Percentiles rank a stretch among this genome's conserved stretches.
These are phyloP conservation scores for Masnerella sp. DNA, from an alignment of 2,888 invertebrate genomes.

Conservation along the genomic window DNA sequence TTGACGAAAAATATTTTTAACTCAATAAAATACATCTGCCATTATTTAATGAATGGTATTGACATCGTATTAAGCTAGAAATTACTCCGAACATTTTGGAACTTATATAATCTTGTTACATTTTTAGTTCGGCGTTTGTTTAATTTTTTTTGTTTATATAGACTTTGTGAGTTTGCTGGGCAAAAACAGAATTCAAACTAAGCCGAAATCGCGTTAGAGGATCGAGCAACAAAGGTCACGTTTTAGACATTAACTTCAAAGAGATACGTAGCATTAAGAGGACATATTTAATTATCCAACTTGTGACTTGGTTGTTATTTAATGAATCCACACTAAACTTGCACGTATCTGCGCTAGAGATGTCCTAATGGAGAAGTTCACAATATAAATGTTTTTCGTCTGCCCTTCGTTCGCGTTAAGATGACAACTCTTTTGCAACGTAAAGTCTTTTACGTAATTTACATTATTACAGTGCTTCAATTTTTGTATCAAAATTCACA, in stretches of 20 bases:
- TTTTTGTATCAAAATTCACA: too few relatives aligned
- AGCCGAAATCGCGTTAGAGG: conserved; percentile 24
- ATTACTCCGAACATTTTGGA: too few relatives aligned
- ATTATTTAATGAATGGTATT: too few relatives aligned
- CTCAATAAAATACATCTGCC: background rate
- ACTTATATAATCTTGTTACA: too few relatives aligned
- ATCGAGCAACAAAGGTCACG: conserved; percentile 41
- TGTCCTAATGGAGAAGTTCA: conserved; percentile 20
- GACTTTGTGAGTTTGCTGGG: background rate
- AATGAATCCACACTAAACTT: conserved; percentile 22
- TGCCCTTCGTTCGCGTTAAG: too few relatives aligned
- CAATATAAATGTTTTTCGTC: conserved; percentile 22
- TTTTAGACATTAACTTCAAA: conserved; percentile 43
- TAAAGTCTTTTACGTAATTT: too few relatives aligned
- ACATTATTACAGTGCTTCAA: too few relatives aligned
- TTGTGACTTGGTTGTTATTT: conserved; percentile 33
- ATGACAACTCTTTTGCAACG: too few relatives aligned
- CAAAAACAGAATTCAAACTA: conserved; percentile 25
- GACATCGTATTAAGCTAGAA: too few relatives aligned
- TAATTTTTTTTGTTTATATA: background rate
- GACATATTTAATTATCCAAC: conserved; percentile 45
- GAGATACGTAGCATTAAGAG: conserved; percentile 29
- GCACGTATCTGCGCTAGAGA: background rate
- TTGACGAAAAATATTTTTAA: conserved; percentile 7
- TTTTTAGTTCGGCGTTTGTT: too few relatives aligned